Evolutionary conservation across 2,888 invertebrate species (phyloP), one percentile per base, ranked within the genome.

Genomic region (Euclidia mi): DNA sequence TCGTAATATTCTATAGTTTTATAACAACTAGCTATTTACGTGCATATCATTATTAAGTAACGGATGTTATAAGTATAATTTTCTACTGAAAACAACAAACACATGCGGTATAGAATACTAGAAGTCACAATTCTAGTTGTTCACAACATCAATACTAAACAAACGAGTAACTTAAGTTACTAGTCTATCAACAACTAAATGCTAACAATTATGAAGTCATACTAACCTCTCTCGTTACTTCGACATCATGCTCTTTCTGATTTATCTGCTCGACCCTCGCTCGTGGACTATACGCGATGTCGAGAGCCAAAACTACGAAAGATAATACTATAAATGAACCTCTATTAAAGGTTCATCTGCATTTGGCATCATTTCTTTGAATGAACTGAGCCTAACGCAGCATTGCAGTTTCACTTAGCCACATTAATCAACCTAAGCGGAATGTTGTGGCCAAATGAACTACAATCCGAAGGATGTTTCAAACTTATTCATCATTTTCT

Each of bases 131-230:
- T 52, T 72, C 64, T 68, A 72, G 69, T 67, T 60, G 51, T 55
- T 28, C 34, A 76, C 73, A 73, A 73, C 72, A 73, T 11, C 56
- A 31, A 72, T 32, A 43, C 73, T 68, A 72, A 55, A 53, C 17
- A 1, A 49, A 46, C 43, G 17, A 37, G 38, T 45, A 60, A 55
- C 55, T 55, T 51, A 34, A 37, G 29, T 45, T 20, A 56, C 56
- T 35, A 15, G 31, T 50, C 49, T 56, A 75, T 29, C 69, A 68
- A 68, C 76, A 58, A 58, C 65, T 71, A 75, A 60, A 55, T 29
- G 25, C 45, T 63, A 68, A 37, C 15, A 40, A n/a, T 53, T 52
- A 47, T 18, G 32, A 48, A 28, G 56, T 59, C 62, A 12, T 42
- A 56, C 43, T 51, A 50, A 55, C 42, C 49, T 42, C 55, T 63